Evolutionary conservation across 2,888 invertebrate species (phyloP), one percentile per base, ranked within the genome.

Genomic region (Yponomeuta malinellus): DNA sequence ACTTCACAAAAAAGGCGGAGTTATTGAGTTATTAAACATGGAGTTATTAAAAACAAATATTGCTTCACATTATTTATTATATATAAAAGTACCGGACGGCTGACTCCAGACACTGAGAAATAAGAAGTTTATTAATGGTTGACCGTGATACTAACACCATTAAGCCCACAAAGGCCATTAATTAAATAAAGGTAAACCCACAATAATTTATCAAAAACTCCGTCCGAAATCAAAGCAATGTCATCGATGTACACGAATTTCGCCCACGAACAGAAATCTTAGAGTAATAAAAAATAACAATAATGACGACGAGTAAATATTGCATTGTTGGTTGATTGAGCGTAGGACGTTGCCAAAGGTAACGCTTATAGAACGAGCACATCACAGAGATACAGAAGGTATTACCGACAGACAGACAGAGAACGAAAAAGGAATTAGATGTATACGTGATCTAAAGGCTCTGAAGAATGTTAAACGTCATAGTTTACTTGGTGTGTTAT

Each of bases 261-360:
- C 52, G 52, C 52, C 52, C 52, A 59, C 52, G 52, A 59, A 15
- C 52, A 59, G 15, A 59, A 59, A 59, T 8, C 52, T 59, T 59
- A 12, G 52, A 59, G 52, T 15, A 59, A 59, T 59, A 59, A 59
- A 15, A 59, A 59, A 15, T 59, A 59, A 59, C 52, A 59, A 59
- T 59, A 59, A 59, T 59, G 52, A 15, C 52, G 52, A 59, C 52
- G 52, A 59, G 52, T 59, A 59, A 59, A 59, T 59, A 59, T 59
- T 59, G 15, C 52, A 59, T 15, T 59, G 52, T 59, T 59, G 52
- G 52, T 59, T 59, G 12, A 59, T 59, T 59, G 52, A 59, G 52
- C 52, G 52, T 59, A 59, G 52, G 52, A 59, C 15, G 52, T 15
- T 59, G 12, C 52, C 52, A 59, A 59, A 59, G 52, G 12, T 59